Conservation (phyloP, 23 tunicate genomes). For the Oikopleura vanhoeffeni region DNA sequence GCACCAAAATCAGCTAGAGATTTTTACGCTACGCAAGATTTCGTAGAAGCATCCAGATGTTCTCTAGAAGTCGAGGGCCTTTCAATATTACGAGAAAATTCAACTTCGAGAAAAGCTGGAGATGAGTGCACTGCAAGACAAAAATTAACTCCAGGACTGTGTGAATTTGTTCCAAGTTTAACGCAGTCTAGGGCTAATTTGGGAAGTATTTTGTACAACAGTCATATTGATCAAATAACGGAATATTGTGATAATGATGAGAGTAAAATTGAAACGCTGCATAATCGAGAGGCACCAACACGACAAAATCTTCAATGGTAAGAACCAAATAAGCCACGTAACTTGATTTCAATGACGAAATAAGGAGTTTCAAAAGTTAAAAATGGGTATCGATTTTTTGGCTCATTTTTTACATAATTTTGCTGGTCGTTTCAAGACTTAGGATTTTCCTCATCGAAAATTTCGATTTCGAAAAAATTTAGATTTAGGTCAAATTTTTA, state of each 20-base stretch:
- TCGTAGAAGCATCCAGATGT: neutral
- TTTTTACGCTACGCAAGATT: conserved; percentile 37
- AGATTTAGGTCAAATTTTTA: too few relatives aligned
- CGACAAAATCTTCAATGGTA: conserved; percentile 19
- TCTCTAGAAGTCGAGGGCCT: neutral
- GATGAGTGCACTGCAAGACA: neutral
- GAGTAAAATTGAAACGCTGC: neutral
- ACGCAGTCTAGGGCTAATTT: neutral
- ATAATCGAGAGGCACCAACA: conserved; percentile 13
- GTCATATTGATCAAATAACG: neutral
- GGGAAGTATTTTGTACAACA: neutral
- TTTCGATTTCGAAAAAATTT: too few relatives aligned
- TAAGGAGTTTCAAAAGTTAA: too few relatives aligned
- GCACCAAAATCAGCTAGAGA: conserved; percentile 15
- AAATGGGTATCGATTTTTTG: too few relatives aligned
- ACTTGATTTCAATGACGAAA: too few relatives aligned
- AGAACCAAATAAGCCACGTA: too few relatives aligned
- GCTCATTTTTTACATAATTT: too few relatives aligned
- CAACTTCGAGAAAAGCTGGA: neutral
- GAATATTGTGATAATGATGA: conserved; percentile 8
- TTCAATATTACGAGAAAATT: neutral
- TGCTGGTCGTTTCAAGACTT: too few relatives aligned
- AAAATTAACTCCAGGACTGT: neutral
- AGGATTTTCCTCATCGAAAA: too few relatives aligned
- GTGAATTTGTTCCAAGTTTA: neutral